Evolutionary conservation across 2,888 invertebrate genomes (phyloP), one percentile per base, ranked within the genome.

Genomic region (Erannis defoliaria): DNA sequence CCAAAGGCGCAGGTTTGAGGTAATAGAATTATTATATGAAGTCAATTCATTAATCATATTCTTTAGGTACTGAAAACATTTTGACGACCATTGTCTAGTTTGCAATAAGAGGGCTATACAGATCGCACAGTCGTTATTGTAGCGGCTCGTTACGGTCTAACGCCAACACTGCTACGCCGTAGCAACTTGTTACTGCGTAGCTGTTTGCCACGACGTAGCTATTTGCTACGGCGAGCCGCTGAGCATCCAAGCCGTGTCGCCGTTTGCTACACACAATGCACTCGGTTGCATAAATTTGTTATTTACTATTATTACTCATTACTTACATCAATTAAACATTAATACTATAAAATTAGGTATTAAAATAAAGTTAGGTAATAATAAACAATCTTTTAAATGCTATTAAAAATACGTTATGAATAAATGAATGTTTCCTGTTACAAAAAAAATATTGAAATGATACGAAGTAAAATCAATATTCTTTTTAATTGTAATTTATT

Each of bases 321-420:
- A 90, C 85, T 87, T 88, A 90, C 93, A 93, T 93, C 93, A 93
- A 93, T 93, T 93, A 92, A 90, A 92, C 90, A 91, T 92, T 91
- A 89, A 88, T 90, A 91, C 89, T 90, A 93, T 92, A 89, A 65
- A 92, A 88, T 61, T 92, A 93, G 93, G 85, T 93, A 93, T 90
- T 84, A 92, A 93, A 93, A 90, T 93, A 93, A 93, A 90, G 93
- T 93, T 93, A 93, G 93, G 90, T 93, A 93, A 90, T 91, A 93
- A 91, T 92, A 90, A 93, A 93, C 93, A 93, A 93, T 92, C 93
- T 93, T 93, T 93, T 93, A 92, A 93, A 93, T 88, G 92, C 93
- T 93, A 92, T 92, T 92, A 93, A 92, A 93, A 93, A 93, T 93
- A 93, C 93, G 93, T 93, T 93, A 93, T 93, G 87, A 91, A 90